Evolutionary conservation across 2,797 vertebrate species (phyloP).

Genomic region (Lateolabrax maculatus): DNA sequence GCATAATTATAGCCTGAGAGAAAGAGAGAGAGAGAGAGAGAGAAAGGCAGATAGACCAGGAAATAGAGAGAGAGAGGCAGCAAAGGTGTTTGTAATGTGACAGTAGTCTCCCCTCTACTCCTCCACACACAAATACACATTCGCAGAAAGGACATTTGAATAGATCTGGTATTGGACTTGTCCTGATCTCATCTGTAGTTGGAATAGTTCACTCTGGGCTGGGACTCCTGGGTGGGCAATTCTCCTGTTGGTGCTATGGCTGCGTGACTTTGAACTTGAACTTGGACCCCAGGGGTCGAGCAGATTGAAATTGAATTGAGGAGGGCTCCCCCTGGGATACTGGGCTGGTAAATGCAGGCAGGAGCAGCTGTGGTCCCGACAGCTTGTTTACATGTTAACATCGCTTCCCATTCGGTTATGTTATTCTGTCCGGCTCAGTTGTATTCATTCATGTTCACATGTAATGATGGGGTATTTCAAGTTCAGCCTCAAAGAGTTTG

Average conservation of each 20-base stretch:
- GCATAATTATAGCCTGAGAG: slow-evolving; percentile 94
- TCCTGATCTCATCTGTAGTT: slow-evolving; percentile 68
- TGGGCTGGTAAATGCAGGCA: slow-evolving; percentile 90
- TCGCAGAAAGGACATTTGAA: slow-evolving; percentile 76
- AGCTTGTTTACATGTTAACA: slow-evolving; percentile 72
- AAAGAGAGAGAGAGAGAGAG: slow-evolving; percentile 48
- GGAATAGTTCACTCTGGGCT: slow-evolving; percentile 63
- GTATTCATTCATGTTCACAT: slow-evolving; percentile 36
- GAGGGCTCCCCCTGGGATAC: slow-evolving; percentile 93
- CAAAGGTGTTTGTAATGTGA: slow-evolving; percentile 82
- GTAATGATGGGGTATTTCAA: slow-evolving; percentile 19
- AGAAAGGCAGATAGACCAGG: slow-evolving; percentile 57
- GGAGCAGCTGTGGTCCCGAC: slow-evolving; percentile 66
- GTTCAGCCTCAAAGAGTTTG: neutral
- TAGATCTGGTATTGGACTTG: slow-evolving; percentile 74
- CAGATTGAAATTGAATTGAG: slow-evolving; percentile 90
- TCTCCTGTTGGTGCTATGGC: slow-evolving; percentile 89
- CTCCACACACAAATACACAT: slow-evolving; percentile 22
- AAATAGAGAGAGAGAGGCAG: slow-evolving; percentile 61
- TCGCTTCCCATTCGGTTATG: slow-evolving; percentile 31
- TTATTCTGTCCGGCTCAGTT: slow-evolving; percentile 25
- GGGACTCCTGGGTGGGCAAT: slow-evolving; percentile 91
- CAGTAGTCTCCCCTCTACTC: slow-evolving; percentile 41
- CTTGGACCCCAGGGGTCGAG: slow-evolving; percentile 84
- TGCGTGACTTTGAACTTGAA: slow-evolving; percentile 97